These are phyloP conservation scores for Turnix velox DNA, from an alignment of 2,113 vertebrate species.

Conservation along the genomic window DNA sequence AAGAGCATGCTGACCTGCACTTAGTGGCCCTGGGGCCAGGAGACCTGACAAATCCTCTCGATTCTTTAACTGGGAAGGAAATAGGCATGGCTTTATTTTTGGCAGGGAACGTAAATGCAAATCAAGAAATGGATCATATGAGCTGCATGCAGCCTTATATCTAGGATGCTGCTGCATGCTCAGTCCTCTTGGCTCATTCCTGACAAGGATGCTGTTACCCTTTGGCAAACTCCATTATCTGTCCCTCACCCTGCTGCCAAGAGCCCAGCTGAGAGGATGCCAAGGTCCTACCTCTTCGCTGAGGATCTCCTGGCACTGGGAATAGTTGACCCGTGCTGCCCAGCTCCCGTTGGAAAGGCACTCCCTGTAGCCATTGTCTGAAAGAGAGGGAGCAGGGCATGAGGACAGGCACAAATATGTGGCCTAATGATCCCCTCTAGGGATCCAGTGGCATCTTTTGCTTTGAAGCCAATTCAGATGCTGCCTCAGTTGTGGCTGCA, in stretches of 20 bases:
- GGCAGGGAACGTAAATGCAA: neutral
- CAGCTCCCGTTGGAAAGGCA: slow-evolving; percentile 84
- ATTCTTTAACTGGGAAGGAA: neutral
- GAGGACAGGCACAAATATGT: neutral
- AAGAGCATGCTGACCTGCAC: neutral
- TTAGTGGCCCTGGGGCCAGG: no score
- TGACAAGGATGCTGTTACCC: neutral
- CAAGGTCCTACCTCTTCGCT: slow-evolving; percentile 77
- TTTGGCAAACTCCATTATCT: neutral
- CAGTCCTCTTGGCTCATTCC: neutral
- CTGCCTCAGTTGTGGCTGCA: neutral
- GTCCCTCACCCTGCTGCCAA: neutral
- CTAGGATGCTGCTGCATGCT: neutral
- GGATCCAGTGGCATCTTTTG: neutral
- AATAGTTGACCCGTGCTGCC: slow-evolving; percentile 84
- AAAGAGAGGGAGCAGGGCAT: neutral
- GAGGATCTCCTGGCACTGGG: slow-evolving; percentile 87
- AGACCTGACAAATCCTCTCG: neutral
- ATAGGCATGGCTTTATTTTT: neutral
- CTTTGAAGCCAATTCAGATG: neutral
- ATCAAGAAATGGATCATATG: neutral
- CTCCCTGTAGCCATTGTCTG: slow-evolving; percentile 87
- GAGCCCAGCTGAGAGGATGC: rapidly evolving
- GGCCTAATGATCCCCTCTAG: neutral
- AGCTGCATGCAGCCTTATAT: neutral